Base-by-base conservation (phyloP, 2,888 invertebrate species). In the Lypha dubia region DNA sequence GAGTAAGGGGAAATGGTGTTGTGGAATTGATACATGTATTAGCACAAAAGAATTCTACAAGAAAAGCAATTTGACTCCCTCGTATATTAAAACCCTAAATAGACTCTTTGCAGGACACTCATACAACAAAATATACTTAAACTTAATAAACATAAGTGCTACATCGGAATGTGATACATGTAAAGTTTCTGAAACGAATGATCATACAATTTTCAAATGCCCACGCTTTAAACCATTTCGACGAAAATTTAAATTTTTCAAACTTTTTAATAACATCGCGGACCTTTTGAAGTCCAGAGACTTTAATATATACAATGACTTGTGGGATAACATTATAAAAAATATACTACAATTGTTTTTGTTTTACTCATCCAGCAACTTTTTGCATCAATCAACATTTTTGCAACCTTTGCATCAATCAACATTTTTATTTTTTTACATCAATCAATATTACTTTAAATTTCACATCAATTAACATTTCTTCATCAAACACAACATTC, bases 1-100 rank as follows among this genome's bases (percentile, higher is more conserved):
- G 2, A 7, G 32, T 17, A 65, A 65, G 22, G 65, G 32, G 28
- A 65, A 32, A 49, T 65, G 65, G 60, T 60, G 35, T 15, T 20
- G 32, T 60, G 35, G 38, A 20, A 20, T 60, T 0, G 13, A 38
- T 9, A 13, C 15, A 8, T 22, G 41, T 8, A 41, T 62, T 22
- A 15, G 3, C 20, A 4, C 62, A 3, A 62, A 62, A 8, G 41
- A 41, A 15, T 62, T 62, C 22, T 41, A 15, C 15, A 28, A 28
- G 28, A 28, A 62, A 41, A 22, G 22, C 24, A 8, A 3, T 15
- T 8, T 41, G 11, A 8, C 22, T 13, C 13, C 62, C 22, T 15
- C 22, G 7, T 7, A 41, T 41, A 15, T 62, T 7, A 62, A 62
- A 62, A 62, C 41, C 3, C 0, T 62, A 1, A 38, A 62, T 32